These are phyloP conservation scores for Hylaeus volcanicus DNA, from an alignment of 1,140 invertebrate genomes.

Conservation along the genomic window DNA sequence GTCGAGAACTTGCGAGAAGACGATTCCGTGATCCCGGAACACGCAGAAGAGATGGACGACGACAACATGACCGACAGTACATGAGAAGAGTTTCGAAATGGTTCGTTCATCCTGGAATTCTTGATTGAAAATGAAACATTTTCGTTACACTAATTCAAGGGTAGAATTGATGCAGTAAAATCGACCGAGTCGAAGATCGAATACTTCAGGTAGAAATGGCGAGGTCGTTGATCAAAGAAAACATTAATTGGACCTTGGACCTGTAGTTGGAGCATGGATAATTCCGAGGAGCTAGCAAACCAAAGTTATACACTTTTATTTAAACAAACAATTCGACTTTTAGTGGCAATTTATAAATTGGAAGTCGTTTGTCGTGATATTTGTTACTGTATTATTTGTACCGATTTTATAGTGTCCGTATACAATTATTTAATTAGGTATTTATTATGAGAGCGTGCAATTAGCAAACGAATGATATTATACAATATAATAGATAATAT, in stretches of 20 bases:
- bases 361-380: conserved; percentile 18
- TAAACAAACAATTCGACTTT: conserved; percentile 10
- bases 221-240: neutral
- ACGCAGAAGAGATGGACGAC: neutral
- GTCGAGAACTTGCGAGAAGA: conserved; percentile 13
- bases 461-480: conserved; percentile 52
- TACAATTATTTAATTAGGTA: conserved; percentile 44
- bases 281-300: conserved; percentile 16
- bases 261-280: conserved; percentile 45
- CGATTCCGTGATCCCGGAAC: conserved; percentile 9
- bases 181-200: neutral
- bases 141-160: neutral
- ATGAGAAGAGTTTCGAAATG: neutral
- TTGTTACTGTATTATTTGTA: conserved; percentile 37
- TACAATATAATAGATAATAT: neutral
- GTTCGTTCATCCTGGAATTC: neutral
- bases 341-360: neutral
- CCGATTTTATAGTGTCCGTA: conserved; percentile 19
- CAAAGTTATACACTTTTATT: conserved; percentile 43
- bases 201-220: neutral
- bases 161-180: neutral
- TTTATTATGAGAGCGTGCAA: conserved; percentile 54
- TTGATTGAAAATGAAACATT: too few species aligned
- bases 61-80: conserved; percentile 23
- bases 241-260: conserved; percentile 1